A percentile compares a stretch with the other conserved stretches of the same genome.
phyloP scores from a whole-genome alignment of 2,797 vertebrate species.

The Babyrousa celebensis region DNA sequence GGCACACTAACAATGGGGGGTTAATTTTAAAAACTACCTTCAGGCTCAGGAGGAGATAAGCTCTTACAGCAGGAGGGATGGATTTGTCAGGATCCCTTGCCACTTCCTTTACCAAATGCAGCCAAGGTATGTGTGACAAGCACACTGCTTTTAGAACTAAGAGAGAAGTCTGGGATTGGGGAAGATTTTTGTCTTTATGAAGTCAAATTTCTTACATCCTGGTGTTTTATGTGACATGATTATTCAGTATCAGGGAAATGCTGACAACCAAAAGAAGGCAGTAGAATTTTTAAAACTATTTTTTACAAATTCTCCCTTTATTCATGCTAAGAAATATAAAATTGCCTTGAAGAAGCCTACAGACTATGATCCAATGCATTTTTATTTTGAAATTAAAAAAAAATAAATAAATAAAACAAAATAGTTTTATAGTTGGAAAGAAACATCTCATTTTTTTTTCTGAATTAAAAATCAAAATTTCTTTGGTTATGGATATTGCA shows the following conservation, averaged over 20 bases:
- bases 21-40: conserved; percentile 73
- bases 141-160: background rate
- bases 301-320: background rate
- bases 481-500: background rate
- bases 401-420: background rate
- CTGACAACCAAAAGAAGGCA: background rate
- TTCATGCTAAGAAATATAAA: background rate
- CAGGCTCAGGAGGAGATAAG: background rate
- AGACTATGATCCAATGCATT: background rate
- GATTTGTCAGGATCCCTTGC: background rate
- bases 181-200: background rate
- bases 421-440: background rate
- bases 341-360: background rate
- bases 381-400: background rate
- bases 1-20: background rate
- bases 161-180: background rate
- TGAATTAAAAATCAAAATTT: background rate
- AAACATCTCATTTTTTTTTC: background rate
- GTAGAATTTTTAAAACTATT: background rate
- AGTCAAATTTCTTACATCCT: background rate
- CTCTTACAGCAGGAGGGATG: background rate
- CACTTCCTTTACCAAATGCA: too few species aligned
- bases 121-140: too few species aligned
- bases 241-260: conserved; percentile 19
- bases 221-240: background rate